Percentiles rank a stretch among this genome's conserved stretches.
phyloP scores from a whole-genome alignment of 2,797 vertebrate species.

The Muscicapa striata region DNA sequence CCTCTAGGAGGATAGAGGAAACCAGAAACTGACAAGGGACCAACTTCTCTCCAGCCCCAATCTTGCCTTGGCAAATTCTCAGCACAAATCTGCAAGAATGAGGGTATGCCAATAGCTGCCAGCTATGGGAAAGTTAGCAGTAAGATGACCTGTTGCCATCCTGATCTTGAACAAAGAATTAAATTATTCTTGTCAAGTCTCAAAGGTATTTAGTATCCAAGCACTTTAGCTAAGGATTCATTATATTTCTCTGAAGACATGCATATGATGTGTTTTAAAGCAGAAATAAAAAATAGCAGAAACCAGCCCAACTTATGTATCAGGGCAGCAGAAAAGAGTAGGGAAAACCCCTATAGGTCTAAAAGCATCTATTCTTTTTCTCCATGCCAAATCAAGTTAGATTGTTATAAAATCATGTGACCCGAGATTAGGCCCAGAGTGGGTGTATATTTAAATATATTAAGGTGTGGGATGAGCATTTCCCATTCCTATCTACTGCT shows the following conservation, averaged over 20 bases:
- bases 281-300: background rate
- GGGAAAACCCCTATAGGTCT: background rate
- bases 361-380: background rate
- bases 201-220: background rate
- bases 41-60: background rate
- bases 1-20: fast-evolving
- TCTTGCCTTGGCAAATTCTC: background rate
- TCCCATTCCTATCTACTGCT: background rate
- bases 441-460: background rate
- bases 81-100: background rate
- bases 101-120: background rate
- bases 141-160: background rate
- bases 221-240: background rate
- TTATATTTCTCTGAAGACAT: background rate
- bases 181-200: background rate
- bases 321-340: background rate
- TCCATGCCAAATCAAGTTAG: background rate
- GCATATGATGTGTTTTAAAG: background rate
- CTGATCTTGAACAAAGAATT: background rate
- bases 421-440: background rate
- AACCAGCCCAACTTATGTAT: background rate
- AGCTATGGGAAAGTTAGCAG: background rate
- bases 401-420: background rate
- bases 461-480: background rate
- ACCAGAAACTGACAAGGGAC: background rate